Evolutionary conservation across 2,888 invertebrate genomes (phyloP), one percentile per base, ranked within the genome.

Genomic region (Polydrusus tereticollis): DNA sequence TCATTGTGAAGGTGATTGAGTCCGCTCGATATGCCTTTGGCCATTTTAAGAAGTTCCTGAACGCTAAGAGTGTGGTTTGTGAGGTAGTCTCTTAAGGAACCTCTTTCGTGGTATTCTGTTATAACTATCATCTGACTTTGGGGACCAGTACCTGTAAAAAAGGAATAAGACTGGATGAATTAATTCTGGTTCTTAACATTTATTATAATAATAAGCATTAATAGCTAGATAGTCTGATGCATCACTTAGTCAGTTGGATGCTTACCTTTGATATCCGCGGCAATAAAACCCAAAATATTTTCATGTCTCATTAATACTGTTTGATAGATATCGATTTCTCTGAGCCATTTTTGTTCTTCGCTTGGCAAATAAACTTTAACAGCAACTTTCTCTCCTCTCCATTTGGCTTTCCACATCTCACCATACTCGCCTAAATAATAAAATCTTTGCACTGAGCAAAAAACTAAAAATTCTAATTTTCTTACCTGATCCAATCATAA

Each of bases 241-340:
- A 33, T 33, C 1, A 10, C 10, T 10, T 10, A 33, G 8, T 2
- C 33, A 33, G n/a, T 36, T 47, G 12, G n/a, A 5, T 20, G 4
- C 55, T 69, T 69, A 76, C 78, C 77, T 74, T 65, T 75, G 16
- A 77, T 71, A 68, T 77, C 76, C 18, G 78, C 72, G 3, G 71
- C 77, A 18, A 78, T 75, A 58, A 73, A 78, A n/a, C 75, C 77
- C 23, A 78, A 66, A 41, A 78, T 76, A 57, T 77, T 73, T 26
- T 77, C 77, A 45, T 77, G 77, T 14, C 77, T 68, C 64, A 78
- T 63, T 58, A 77, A 43, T 7, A 74, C 69, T 4, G 70, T 75
- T 52, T 76, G 77, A 57, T 74, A 78, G 16, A 77, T 69, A 21
- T 77, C 67, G 20, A 68, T 69, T 72, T 78, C 78, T 23, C 75